Conservation (phyloP, 2,888 invertebrate genomes). For the Amphipoea lucens region DNA sequence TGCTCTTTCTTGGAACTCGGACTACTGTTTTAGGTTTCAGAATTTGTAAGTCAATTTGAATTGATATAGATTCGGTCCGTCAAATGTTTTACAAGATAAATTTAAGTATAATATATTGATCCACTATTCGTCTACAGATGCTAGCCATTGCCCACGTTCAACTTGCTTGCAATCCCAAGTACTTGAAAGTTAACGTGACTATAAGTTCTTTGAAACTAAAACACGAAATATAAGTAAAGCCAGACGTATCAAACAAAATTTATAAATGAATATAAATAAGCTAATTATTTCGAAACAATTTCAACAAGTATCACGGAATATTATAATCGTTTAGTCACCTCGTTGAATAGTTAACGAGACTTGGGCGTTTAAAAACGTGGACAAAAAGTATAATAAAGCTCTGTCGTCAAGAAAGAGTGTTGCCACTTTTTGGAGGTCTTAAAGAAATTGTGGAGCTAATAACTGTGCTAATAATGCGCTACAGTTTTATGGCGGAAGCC, state of each 20-base stretch:
- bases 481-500: slow-evolving; percentile 54
- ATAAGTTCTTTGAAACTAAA: slow-evolving; percentile 22
- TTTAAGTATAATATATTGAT: not conserved
- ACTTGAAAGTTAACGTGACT: slow-evolving; percentile 32
- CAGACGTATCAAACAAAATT: slow-evolving; percentile 36
- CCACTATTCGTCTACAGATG: not conserved
- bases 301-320: slow-evolving; percentile 51
- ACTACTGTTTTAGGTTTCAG: slow-evolving; percentile 40
- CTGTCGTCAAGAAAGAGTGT: slow-evolving; percentile 16
- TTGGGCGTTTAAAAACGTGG: slow-evolving; percentile 26
- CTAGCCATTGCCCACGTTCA: not conserved
- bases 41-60: slow-evolving; percentile 49
- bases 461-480: slow-evolving; percentile 59
- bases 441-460: slow-evolving; percentile 51
- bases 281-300: slow-evolving; percentile 56
- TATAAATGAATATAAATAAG: slow-evolving; percentile 55
- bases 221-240: slow-evolving; percentile 43
- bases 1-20: slow-evolving; percentile 15
- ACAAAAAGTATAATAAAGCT: slow-evolving; percentile 34
- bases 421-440: slow-evolving; percentile 40
- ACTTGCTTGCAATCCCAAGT: slow-evolving; percentile 17
- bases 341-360: slow-evolving; percentile 53
- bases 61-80: slow-evolving; percentile 24
- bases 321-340: slow-evolving; percentile 59
- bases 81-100: slow-evolving; percentile 2